Evolutionary conservation across 2,888 invertebrate species (phyloP).

Genomic region (Linnaemya tessellans): DNA sequence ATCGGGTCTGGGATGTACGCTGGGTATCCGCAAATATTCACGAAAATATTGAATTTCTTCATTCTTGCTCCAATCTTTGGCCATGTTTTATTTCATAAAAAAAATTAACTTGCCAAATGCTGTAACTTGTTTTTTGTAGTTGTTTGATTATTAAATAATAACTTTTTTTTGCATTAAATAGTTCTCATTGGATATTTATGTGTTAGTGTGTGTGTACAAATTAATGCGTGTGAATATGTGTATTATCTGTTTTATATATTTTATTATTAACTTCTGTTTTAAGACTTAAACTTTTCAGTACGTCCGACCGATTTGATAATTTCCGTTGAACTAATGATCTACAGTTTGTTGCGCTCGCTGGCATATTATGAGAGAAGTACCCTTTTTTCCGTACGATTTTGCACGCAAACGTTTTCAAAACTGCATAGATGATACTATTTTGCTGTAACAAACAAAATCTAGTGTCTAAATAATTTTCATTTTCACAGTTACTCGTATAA

Average conservation of each 20-base stretch:
- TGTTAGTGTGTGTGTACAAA: background rate
- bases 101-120: background rate
- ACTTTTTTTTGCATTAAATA: background rate
- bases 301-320: conserved; percentile 45
- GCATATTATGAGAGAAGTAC: conserved; percentile 15
- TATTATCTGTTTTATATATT: background rate
- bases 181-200: background rate
- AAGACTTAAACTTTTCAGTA: conserved; percentile 15
- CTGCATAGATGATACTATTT: conserved; percentile 21
- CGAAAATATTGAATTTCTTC: conserved; percentile 90
- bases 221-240: background rate
- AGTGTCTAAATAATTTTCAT: conserved; percentile 17
- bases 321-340: conserved; percentile 48
- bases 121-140: background rate
- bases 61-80: conserved; percentile 82
- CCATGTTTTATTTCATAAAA: conserved; percentile 43
- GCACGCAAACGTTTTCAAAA: conserved; percentile 21
- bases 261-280: background rate
- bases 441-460: conserved; percentile 1
- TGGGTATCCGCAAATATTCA: conserved; percentile 93
- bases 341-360: background rate
- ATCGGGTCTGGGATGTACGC: conserved; percentile 93
- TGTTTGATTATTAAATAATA: conserved; percentile 1
- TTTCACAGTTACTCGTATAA: background rate
- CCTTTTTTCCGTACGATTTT: conserved; percentile 11